Conservation (phyloP, 1,140 invertebrate genomes). For the Elymnias hypermnestra region DNA sequence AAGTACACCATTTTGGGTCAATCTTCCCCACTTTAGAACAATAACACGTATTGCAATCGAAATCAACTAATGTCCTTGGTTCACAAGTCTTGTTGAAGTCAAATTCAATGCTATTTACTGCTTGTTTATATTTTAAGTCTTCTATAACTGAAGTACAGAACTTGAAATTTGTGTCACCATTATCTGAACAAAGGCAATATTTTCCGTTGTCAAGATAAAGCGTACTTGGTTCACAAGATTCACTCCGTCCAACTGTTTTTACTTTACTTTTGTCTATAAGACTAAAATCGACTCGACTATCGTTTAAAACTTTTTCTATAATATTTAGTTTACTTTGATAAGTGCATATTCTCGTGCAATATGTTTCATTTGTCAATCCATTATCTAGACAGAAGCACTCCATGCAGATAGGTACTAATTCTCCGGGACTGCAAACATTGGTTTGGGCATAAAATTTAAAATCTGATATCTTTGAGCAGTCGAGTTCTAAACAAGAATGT, state of each 20-base stretch:
- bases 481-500: constrained; percentile 41
- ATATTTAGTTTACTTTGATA: constrained; percentile 39
- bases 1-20: constrained; percentile 62
- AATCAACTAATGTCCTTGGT: constrained; percentile 49
- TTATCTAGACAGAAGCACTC: constrained; percentile 52
- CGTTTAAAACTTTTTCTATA: constrained; percentile 40
- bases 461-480: constrained; percentile 35
- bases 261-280: constrained; percentile 31
- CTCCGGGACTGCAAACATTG: constrained; percentile 38
- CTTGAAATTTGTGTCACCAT: constrained; percentile 32
- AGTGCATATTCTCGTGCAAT: constrained; percentile 48
- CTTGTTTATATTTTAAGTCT: constrained; percentile 7
- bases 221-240: constrained; percentile 36
- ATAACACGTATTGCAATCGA: constrained; percentile 62
- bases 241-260: constrained; percentile 11
- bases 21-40: constrained; percentile 53
- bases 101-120: constrained; percentile 21
- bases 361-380: constrained; percentile 32
- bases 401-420: constrained; percentile 47
- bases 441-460: constrained; percentile 22
- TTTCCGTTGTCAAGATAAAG: constrained; percentile 40
- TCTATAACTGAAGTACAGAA: constrained; percentile 37
- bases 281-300: constrained; percentile 19
- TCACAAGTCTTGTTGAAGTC: constrained; percentile 36
- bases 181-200: constrained; percentile 54